Evolutionary conservation across 2,888 invertebrate species (phyloP), one percentile per base, ranked within the genome.

Genomic region (Helleia helle): DNA sequence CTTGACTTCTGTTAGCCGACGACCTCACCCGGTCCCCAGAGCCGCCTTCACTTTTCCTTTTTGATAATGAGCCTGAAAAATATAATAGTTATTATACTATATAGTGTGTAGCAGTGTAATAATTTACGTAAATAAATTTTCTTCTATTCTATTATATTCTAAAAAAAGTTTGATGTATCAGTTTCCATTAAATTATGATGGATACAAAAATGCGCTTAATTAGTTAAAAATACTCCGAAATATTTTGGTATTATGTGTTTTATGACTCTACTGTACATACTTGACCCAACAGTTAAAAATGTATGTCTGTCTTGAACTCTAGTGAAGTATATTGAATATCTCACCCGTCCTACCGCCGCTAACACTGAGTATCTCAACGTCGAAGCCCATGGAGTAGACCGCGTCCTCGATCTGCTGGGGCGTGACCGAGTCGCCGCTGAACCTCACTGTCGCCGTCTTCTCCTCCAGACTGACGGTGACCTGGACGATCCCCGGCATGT

Each of bases 301-400:
- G 5, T 2, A 8, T 8, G 4, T 6, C 28, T 28, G 6, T 5
- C 28, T 5, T 12, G 9, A 2, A n/a, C n/a, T 28, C 3, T 12
- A 6, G 12, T n/a, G 6, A 11, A 28, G 29, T 6, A 18, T 6
- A 13, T 4, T 8, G 17, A 22, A 1, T 14, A 3, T 7, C 37
- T 39, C n/a, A 40, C 39, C 26, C 1, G 9, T n/a, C 8, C 22
- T 17, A 4, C 40, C 65, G 18, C 66, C 65, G 18, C 65, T 58
- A 0, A 62, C 58, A 1, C 51, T 55, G 1, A 64, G 40, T 3
- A 75, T 48, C 0, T 51, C 39, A 0, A 93, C 91, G 38, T 90
- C 91, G 61, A 95, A 95, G 0, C 95, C 95, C 87, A 95, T 90
- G 46, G 91, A 91, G 54, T 92, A 90, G 27, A 96, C 90, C 41